These are phyloP conservation scores for Ctenochaetus hawaiiensis DNA, from an alignment of 2,797 vertebrate species.

Conservation along the genomic window DNA sequence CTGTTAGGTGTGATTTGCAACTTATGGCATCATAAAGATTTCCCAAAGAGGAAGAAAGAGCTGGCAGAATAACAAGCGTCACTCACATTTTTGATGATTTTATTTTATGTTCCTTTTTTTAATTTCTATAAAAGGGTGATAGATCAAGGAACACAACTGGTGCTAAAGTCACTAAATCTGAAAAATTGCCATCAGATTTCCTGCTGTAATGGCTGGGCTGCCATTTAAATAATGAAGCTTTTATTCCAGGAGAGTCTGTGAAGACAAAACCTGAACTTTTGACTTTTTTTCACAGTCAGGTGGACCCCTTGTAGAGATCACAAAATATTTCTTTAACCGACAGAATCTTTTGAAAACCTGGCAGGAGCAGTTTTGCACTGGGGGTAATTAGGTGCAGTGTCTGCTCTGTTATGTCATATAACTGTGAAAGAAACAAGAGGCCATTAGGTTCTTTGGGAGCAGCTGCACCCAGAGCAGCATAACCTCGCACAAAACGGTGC, in stretches of 20 bases:
- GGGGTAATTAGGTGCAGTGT: constrained; percentile 27
- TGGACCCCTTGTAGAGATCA: neutral
- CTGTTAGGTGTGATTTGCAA: constrained; percentile 30
- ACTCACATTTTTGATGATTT: neutral
- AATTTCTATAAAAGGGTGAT: neutral
- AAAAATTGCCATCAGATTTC: neutral
- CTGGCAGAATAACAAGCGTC: constrained; percentile 5
- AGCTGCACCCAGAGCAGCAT: constrained; percentile 31
- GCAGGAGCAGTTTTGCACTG: neutral
- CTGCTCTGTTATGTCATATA: constrained; percentile 25
- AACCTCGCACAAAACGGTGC: constrained; percentile 20
- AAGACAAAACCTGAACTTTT: neutral
- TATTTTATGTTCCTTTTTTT: neutral
- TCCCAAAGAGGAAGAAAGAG: neutral
- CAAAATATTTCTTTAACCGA: constrained; percentile 8
- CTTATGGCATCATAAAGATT: neutral
- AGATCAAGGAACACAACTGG: neutral
- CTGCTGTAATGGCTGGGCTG: neutral
- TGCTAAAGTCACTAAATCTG: neutral
- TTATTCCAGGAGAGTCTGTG: neutral
- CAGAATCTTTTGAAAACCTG: constrained; percentile 13
- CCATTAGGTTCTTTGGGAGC: constrained; percentile 32
- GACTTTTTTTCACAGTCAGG: constrained; percentile 1
- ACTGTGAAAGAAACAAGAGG: constrained; percentile 32
- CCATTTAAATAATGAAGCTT: constrained; percentile 5